Evolutionary conservation across 2,888 invertebrate genomes (phyloP), one percentile per base, ranked within the genome.

Genomic region (Sclerodermus sp.): DNA sequence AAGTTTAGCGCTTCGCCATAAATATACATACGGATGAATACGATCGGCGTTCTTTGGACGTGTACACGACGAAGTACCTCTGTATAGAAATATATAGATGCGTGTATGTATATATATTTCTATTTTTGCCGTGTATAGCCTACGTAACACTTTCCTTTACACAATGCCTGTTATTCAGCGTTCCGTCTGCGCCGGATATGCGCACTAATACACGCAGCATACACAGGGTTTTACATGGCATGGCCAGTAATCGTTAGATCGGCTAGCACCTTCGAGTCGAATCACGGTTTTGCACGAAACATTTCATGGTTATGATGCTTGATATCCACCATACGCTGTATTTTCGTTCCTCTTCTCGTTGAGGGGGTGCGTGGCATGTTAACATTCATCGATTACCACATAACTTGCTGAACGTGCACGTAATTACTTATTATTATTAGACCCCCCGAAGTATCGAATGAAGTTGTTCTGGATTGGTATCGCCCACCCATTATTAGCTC

Each of bases 341-440:
- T 51, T 53, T 55, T 55, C 57, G 44, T 41, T 47, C 41, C 29
- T 41, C 41, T 23, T 23, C 41, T 41, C 16, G 38, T 10, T 48
- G 41, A 43, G 42, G 49, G 41, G 48, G 42, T 51, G 56, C 58
- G 53, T 70, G 58, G 64, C 65, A 66, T 68, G 70, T 66, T 65
- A 60, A 60, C 62, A 58, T 63, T 53, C 57, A 65, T 64, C 61
- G 59, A 50, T 57, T 57, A 53, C 44, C 45, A 51, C 50, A 53
- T 63, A 66, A 66, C 58, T 64, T 60, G 58, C 49, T 49, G 58
- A 63, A 68, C 68, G 68, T 68, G 71, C 62, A 47, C 53, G 52
- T 71, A 67, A 69, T 70, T 58, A 58, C 60, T 69, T 62, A 62
- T 66, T 67, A 70, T 71, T 70, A 67, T 67, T 64, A 61, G 60